Evolutionary conservation across 2,888 invertebrate genomes (phyloP).

Genomic region (Sussaba pulchella): DNA sequence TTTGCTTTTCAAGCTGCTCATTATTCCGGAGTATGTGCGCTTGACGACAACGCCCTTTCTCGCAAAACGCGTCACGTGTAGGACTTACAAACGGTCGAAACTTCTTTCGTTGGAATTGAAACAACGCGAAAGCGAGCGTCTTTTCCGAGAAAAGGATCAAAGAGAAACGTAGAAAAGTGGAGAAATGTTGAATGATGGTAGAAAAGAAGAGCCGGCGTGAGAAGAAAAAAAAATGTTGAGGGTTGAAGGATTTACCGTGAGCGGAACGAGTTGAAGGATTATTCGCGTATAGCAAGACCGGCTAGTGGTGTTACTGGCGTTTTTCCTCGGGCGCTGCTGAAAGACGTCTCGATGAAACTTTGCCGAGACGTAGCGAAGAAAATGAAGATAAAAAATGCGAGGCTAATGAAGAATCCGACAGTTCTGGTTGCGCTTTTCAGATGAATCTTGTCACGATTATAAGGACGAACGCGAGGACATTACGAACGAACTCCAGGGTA

Average conservation of each 20-base stretch:
- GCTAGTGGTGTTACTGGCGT: neutral
- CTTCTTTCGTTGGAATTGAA: neutral
- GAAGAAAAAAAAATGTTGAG: conserved; percentile 40
- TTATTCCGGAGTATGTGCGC: conserved; percentile 74
- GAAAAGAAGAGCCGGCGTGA: neutral
- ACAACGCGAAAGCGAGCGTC: no score
- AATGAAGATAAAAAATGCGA: conserved; percentile 47
- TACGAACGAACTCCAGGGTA: conserved; percentile 42
- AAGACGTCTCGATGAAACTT: conserved; percentile 57
- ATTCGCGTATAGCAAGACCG: conserved; percentile 47
- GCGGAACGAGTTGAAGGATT: conserved; percentile 53
- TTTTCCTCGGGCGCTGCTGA: conserved; percentile 29
- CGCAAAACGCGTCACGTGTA: conserved; percentile 27
- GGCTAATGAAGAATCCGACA: conserved; percentile 28
- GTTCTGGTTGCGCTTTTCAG: conserved; percentile 29
- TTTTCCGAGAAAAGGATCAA: conserved; percentile 5
- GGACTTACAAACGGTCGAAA: conserved; percentile 29
- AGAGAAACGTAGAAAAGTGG: neutral
- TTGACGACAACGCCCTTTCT: conserved; percentile 31
- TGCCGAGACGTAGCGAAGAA: conserved; percentile 43
- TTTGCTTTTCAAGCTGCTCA: conserved; percentile 74
- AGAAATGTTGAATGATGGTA: neutral
- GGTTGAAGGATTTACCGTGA: conserved; percentile 50
- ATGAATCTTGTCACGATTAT: conserved; percentile 36
- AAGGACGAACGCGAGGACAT: conserved; percentile 45